phyloP scores from a whole-genome alignment of 2,797 vertebrate genomes.

The Poecile montanus region DNA sequence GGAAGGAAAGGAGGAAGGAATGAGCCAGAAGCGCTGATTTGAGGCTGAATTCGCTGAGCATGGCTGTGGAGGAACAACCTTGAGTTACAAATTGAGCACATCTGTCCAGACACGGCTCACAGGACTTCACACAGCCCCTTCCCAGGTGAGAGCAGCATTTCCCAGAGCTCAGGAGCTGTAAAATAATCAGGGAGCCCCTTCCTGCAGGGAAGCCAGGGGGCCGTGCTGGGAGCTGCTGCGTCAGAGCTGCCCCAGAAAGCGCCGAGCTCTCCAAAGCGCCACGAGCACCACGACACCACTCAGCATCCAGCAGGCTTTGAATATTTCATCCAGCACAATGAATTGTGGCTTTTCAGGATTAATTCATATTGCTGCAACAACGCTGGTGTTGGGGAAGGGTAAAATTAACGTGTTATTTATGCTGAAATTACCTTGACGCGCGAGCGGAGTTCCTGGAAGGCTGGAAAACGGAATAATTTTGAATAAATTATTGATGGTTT shows the following conservation, averaged over 20 bases:
- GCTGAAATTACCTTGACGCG: neutral
- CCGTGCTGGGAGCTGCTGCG: neutral
- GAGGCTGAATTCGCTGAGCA: neutral
- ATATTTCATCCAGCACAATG: slow-evolving; percentile 1
- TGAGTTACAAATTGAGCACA: neutral
- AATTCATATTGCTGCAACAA: slow-evolving; percentile 9
- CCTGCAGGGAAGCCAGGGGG: neutral
- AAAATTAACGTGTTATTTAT: slow-evolving; percentile 49
- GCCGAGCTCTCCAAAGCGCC: neutral
- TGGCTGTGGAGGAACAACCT: neutral
- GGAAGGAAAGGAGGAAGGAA: neutral
- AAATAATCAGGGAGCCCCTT: neutral
- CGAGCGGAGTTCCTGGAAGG: slow-evolving; percentile 48
- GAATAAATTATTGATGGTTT: slow-evolving; percentile 68
- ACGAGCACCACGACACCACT: neutral
- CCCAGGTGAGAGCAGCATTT: neutral
- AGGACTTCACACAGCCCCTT: neutral
- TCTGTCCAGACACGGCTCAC: neutral
- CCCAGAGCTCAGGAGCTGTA: neutral
- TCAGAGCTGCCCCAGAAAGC: neutral
- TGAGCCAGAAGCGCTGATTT: neutral
- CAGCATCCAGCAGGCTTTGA: neutral
- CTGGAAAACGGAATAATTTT: slow-evolving; percentile 37
- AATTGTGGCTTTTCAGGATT: slow-evolving; percentile 42
- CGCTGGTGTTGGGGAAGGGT: neutral